Base-by-base conservation (phyloP, 2,113 vertebrate species). In the Hydrolagus affinis region DNA sequence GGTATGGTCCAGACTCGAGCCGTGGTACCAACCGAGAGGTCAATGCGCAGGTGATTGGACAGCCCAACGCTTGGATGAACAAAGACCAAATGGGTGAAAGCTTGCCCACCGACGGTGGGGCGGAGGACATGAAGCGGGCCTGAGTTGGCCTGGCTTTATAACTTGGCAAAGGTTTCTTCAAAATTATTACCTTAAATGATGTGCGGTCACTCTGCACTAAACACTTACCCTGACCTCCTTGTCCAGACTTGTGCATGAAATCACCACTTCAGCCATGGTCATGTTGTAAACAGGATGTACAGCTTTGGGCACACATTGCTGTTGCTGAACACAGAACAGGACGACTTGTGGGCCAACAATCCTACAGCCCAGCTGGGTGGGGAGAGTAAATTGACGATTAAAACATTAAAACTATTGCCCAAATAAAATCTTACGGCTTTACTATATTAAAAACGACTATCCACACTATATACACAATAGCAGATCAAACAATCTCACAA, bases 291-390 rank as follows among this genome's bases (percentile, higher is more conserved):
- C 95, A 0, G 98, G 97, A 74, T 91, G 88, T 86, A 98, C 96
- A 0, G 98, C 98, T 89, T 94, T 96, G 0, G 98, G 98, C 19
- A 99, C 97, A 69, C 95, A 96, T 0, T 87, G 93, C 86, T 98
- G 96, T 44, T 94, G 93, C 83, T 95, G 93, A 89, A 99, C 93
- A 88, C 97, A 98, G 90, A 93, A 97, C 86, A 97, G 89, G 66
- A 99, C 97, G 19, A 97, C 97, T 88, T 97, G 93, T 3, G 98
- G 98, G 85, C 97, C 97, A 85, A 99, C 97, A 64, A 99, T 92
- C 86, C 98, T 93, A 88, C 97, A 99, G 64, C 95, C 94, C 78
- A 97, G 94, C 98, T 99, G 89, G 57, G 87, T 86, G 11, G 76
- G 87, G 12, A 88, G 66, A 69, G 60, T 8, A 3, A 0, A 66